Evolutionary conservation across 2,888 invertebrate species (phyloP), one percentile per base, ranked within the genome.

Genomic region (Bedellia somnulentella): DNA sequence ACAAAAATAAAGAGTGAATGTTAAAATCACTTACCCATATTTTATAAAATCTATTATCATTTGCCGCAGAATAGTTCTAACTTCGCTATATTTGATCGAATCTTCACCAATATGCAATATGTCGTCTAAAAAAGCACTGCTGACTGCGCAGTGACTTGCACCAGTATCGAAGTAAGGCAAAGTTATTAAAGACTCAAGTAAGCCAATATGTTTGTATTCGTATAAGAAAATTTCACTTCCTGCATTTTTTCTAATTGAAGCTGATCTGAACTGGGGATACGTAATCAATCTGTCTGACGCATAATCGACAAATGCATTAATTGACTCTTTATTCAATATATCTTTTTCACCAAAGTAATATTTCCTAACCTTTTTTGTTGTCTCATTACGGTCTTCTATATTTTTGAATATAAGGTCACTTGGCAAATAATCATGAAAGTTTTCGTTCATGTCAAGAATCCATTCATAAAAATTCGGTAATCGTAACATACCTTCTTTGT

Each of bases 151-250:
- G 24, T 54, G 53, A 1, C 50, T 50, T 5, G 53, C 47, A 5
- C 32, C 10, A 9, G 35, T 29, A 0, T 49, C 13, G 16, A 37
- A 15, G 2, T 46, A 40, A 21, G 36, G 49, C 29, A 42, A 42
- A 2, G 36, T 15, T 1, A 49, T 47, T 11, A 28, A 34, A 13
- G 32, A 32, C 3, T 48, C 49, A 34, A 51, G 27, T 3, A 37
- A 31, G 1, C 51, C 48, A 37, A 42, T 47, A 28, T 49, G 46
- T 2, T 45, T 46, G 32, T 51, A 53, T 28, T 53, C 49, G 45
- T 52, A 44, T 4, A 53, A 27, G 36, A 44, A 51, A 2, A 50
- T 47, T 3, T 27, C 22, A 30, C 2, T 34, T 28, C 14, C 31
- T 37, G 1, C 45, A 36, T 26, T 50, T 44, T 5, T 27, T 27